These are phyloP conservation scores for Vidua macroura DNA, from an alignment of 2,113 vertebrate species.

Conservation along the genomic window DNA sequence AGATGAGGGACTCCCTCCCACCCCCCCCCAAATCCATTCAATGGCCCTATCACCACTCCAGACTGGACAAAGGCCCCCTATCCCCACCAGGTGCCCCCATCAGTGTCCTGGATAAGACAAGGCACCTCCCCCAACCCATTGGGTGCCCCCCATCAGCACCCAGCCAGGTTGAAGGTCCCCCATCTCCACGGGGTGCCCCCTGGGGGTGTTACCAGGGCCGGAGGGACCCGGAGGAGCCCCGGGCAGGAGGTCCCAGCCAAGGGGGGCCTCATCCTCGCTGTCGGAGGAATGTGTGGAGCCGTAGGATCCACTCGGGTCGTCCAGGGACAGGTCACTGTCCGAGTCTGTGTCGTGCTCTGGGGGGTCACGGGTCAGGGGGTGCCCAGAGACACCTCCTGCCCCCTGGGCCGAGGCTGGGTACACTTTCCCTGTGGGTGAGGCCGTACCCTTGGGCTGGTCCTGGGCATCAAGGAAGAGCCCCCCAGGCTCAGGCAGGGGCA, in stretches of 20 bases:
- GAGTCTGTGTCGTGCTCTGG: conserved; percentile 87
- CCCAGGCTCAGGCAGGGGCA: conserved; percentile 76
- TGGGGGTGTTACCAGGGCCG: conserved; percentile 31
- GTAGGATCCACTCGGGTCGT: conserved; percentile 89
- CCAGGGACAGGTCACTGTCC: conserved; percentile 90
- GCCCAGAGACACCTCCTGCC: not conserved
- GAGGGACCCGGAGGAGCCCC: conserved; percentile 62
- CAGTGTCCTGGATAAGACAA: not conserved
- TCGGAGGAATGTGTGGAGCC: conserved; percentile 91
- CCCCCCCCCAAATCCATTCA: not conserved
- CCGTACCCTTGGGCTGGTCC: conserved; percentile 76
- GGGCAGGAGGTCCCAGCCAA: conserved; percentile 84
- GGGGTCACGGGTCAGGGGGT: not conserved
- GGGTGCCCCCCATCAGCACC: not conserved
- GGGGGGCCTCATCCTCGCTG: conserved; percentile 82
- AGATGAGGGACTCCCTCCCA: not conserved
- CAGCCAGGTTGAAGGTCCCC: not conserved
- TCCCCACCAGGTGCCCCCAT: not conserved
- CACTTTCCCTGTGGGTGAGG: not conserved
- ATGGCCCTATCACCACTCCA: no score
- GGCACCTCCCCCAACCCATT: no score
- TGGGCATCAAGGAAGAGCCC: conserved; percentile 78
- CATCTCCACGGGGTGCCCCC: not conserved
- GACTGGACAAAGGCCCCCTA: not conserved
- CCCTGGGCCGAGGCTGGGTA: rapidly evolving